Conservation (phyloP, 2,888 invertebrate species). For the Hermodice carunculata region DNA sequence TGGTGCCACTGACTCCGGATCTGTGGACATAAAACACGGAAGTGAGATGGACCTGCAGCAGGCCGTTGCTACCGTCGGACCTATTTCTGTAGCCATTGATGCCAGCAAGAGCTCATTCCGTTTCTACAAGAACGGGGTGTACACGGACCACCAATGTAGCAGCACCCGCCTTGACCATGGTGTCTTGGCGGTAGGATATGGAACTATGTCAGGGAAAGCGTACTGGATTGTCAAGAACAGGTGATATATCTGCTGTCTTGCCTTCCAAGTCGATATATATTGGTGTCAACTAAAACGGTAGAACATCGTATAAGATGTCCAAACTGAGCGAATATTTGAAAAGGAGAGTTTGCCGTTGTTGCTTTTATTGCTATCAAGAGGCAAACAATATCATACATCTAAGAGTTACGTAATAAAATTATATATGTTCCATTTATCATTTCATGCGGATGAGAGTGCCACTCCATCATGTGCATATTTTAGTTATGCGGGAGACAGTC, state of each 20-base stretch:
- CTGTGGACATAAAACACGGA: constrained; percentile 46
- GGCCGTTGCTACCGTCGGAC: constrained; percentile 69
- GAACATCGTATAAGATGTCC: too few species aligned
- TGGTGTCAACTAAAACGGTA: too few species aligned
- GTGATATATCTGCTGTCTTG: constrained; percentile 32
- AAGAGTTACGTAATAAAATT: too few species aligned
- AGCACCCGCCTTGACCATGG: constrained; percentile 88
- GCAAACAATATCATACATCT: too few species aligned
- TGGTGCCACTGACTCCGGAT: constrained; percentile 45
- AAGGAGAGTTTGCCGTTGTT: too few species aligned
- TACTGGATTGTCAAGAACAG: constrained; percentile 91
- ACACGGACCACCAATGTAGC: constrained; percentile 82
- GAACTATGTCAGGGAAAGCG: constrained; percentile 77
- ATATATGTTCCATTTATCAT: too few species aligned
- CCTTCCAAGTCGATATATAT: too few species aligned
- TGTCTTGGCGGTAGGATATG: constrained; percentile 85
- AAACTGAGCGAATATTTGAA: too few species aligned
- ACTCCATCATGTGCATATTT: too few species aligned
- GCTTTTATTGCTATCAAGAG: too few species aligned
- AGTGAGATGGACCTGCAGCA: constrained; percentile 46
- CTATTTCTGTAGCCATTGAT: constrained; percentile 89
- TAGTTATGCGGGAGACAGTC: too few species aligned
- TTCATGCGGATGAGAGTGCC: too few species aligned
- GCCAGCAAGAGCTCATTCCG: constrained; percentile 70
- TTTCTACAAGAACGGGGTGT: constrained; percentile 72